phyloP scores from a whole-genome alignment of 92 coral and sea anemone genomes.

The Blastomussa wellsi region DNA sequence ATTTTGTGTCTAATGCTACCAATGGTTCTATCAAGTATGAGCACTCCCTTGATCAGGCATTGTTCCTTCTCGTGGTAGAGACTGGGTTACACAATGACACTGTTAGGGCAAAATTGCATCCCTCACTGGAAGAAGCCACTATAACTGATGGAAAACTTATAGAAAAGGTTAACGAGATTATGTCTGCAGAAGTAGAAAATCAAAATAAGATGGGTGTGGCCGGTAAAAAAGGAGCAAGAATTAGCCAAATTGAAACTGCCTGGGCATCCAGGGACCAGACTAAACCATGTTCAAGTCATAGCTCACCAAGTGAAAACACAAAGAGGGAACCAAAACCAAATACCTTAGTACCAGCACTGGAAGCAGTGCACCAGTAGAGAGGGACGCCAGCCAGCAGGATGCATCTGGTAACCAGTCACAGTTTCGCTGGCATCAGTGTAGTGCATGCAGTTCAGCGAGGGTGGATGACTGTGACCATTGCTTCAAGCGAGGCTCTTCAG shows the following conservation, averaged over 20 bases:
- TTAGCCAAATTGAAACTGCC: no score
- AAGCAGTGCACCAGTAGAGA: slow-evolving; percentile 6
- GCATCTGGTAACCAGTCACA: not conserved
- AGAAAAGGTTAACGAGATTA: slow-evolving; percentile 30
- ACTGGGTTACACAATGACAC: slow-evolving; percentile 52
- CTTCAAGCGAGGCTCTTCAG: slow-evolving; percentile 24
- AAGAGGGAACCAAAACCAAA: slow-evolving; percentile 12
- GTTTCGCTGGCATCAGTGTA: not conserved
- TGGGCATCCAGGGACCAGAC: no score
- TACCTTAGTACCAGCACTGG: not conserved
- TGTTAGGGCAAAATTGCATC: no score
- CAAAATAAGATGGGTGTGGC: slow-evolving; percentile 36
- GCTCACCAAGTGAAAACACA: not conserved
- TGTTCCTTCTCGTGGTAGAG: slow-evolving; percentile 61
- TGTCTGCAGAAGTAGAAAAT: slow-evolving; percentile 31
- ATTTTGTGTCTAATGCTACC: slow-evolving; percentile 49
- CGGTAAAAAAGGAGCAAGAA: no score
- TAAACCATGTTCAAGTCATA: slow-evolving; percentile 2
- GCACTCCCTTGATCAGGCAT: slow-evolving; percentile 45
- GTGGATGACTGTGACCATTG: slow-evolving; percentile 6
- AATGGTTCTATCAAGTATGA: slow-evolving; percentile 55
- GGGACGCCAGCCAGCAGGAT: not conserved
- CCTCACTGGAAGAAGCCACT: no score
- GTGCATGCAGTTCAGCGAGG: not conserved
- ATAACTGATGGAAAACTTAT: slow-evolving; percentile 50